Base-by-base conservation (phyloP, 2,888 invertebrate species). In the Oligia fasciuncula region DNA sequence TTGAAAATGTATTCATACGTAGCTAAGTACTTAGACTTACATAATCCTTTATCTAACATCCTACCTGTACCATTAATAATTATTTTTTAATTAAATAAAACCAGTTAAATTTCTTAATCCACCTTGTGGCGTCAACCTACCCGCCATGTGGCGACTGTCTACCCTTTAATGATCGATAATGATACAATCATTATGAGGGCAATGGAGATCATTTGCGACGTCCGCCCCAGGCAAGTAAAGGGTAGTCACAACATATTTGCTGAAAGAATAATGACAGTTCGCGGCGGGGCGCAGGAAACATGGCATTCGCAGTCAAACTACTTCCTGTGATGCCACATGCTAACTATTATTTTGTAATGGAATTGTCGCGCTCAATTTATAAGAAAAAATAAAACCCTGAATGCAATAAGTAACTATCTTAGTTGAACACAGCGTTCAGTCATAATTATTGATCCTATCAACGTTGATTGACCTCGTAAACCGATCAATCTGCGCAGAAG, bases 241-340 rank as follows among this genome's bases (percentile, higher is more conserved):
- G 94, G 91, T 94, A 95, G 96, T 96, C 96, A 96, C 93, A 96
- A 96, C 95, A 96, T 96, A 95, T 95, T 96, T 96, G 95, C 96
- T 93, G 94, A 94, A 94, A 96, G 96, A 96, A 94, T 96, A 95
- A 96, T 96, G 96, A 92, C 91, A 92, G 90, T 92, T 94, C 94
- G 92, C 94, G 89, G 93, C 93, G 90, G 94, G 94, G 93, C 89
- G 85, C 92, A 94, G 95, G 96, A 96, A 95, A 93, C 90, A 86
- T 84, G 92, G 92, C 95, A 95, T 96, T 96, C 94, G 96, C 95
- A 93, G 93, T 91, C 93, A 94, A 92, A 95, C 91, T 89, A 94
- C 93, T 94, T 96, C 96, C 96, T 93, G 90, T 86, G 89, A 91
- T 91, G 93, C 93, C 95, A 94, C 90, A 92, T 94, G 94, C 90